Evolutionary conservation across 2,797 vertebrate genomes (phyloP), one percentile per base, ranked within the genome.

Genomic region (Cossypha dichroa): DNA sequence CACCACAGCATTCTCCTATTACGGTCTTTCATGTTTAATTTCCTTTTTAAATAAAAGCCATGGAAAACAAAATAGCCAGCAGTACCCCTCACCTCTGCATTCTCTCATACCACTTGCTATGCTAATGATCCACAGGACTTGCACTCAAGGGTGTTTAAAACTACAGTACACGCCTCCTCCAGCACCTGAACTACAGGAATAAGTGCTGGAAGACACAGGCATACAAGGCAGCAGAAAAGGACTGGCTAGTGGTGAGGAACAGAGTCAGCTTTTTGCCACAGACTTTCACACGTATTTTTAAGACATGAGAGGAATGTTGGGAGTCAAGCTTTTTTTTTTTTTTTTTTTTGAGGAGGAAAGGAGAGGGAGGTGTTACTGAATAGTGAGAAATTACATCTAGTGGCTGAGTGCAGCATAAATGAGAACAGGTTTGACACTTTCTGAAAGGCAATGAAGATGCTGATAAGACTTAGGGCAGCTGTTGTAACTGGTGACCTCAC

Each of bases 291-390:
- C 54, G 25, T 73, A 91, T 74, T 77, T 59, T 8, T 59, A 60
- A 85, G 86, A 82, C 63, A 74, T 41, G 90, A 87, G 21, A 90
- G 77, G 88, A 96, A 96, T 85, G 86, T 3, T 85, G 93, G 70
- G 45, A 69, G 11, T 92, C 86, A 55, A 78, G 77, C 12, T 94
- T 69, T 56, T 59, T 16, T 58, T 59, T 6, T 48, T n/a, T 31
- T 45, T 45, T 40, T 11, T 15, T 29, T n/a, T 33, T 0, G 6
- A 5, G 2, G 2, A 11, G 13, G 13, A 5, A 18, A 55, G 34
- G 45, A 85, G 55, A 60, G 5, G 26, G 36, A 73, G 31, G 31
- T 52, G 70, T 43, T 70, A 70, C 19, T 34, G 62, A 83, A 82
- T 22, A 34, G 72, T n/a, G 48, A 94, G 68, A 94, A 95, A 70